Base-by-base conservation (phyloP, 2,113 vertebrate species). In the Synchiropus splendidus region DNA sequence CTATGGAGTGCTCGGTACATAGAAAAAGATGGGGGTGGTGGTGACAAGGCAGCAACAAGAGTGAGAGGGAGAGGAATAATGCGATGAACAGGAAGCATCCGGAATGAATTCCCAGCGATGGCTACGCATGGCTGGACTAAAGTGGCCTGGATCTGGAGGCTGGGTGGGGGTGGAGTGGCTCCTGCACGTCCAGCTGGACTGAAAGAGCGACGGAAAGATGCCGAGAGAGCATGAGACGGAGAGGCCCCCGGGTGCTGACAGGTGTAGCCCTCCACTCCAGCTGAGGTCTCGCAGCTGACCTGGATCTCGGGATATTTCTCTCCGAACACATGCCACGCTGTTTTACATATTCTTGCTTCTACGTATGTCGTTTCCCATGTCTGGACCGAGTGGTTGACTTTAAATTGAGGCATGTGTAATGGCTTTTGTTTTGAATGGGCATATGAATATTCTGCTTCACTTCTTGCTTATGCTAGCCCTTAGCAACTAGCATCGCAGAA, bases 211-310 rank as follows among this genome's bases (percentile, higher is more conserved):
- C 39, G 53, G 71, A 72, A 50, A 64, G 58, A 51, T 27, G 21
- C 21, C 16, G 52, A 51, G 16, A 39, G 34, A 38, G 49, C 46
- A 48, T 16, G 49, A 60, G 42, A 39, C 58, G 53, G 61, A 58
- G 64, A 60, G 68, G 75, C 72, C 74, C 74, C 71, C 52, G 33
- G 69, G 71, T 41, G 39, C 61, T 80, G 80, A 83, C 80, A 86
- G 81, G 77, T 86, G 78, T 82, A 72, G 78, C 69, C 69, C 67
- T 74, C 72, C 63, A 67, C 71, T 77, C 76, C 82, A 85, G 82
- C 83, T 86, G 81, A 81, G 81, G 70, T 78, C 76, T 70, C 49
- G 46, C 61, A 80, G 74, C 72, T 84, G 80, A 83, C 74, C 75
- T 83, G 82, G 69, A 85, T 83, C 70, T 67, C 49, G 65, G 53